Conservation (phyloP, 2,113 vertebrate genomes). For the Oncorhynchus gorbuscha region DNA sequence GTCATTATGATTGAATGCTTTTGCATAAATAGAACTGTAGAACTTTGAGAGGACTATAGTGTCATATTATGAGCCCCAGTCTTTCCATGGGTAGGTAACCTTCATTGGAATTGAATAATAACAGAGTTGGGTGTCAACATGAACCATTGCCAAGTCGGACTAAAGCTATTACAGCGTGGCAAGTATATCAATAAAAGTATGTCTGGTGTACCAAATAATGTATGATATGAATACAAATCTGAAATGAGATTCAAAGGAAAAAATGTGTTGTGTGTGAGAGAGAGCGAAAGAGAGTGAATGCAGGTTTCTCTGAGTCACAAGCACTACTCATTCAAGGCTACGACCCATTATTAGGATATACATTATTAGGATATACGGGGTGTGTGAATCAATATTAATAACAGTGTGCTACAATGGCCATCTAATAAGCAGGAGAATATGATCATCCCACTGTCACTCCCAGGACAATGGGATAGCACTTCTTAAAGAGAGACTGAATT, state of each 20-base stretch:
- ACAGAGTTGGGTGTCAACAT: slow-evolving; percentile 36
- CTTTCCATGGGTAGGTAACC: slow-evolving; percentile 22
- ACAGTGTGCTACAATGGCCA: slow-evolving; percentile 60
- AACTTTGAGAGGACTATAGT: slow-evolving; percentile 17
- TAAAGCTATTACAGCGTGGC: slow-evolving; percentile 47
- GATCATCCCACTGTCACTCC: slow-evolving; percentile 1
- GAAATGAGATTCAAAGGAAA: slow-evolving; percentile 23
- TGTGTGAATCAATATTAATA: slow-evolving; percentile 79
- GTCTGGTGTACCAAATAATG: slow-evolving; percentile 40
- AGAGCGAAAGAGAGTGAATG: neutral
- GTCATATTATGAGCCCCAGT: slow-evolving; percentile 17
- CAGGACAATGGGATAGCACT: slow-evolving; percentile 6
- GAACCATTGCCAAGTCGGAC: slow-evolving; percentile 37
- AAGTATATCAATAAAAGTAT: slow-evolving; percentile 51
- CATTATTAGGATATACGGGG: slow-evolving; percentile 54
- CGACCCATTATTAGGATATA: slow-evolving; percentile 49
- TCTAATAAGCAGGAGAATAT: slow-evolving; percentile 56
- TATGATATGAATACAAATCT: slow-evolving; percentile 30
- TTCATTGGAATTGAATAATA: slow-evolving; percentile 33
- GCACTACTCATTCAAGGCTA: slow-evolving; percentile 58
- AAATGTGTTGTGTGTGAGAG: neutral
- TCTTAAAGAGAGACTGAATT: slow-evolving; percentile 16
- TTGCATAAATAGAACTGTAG: slow-evolving; percentile 35
- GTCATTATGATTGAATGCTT: slow-evolving; percentile 48
- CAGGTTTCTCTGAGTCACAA: slow-evolving; percentile 41